Conservation (phyloP, 53 echinoderm and acorn worm species). For the Luidia sarsii region DNA sequence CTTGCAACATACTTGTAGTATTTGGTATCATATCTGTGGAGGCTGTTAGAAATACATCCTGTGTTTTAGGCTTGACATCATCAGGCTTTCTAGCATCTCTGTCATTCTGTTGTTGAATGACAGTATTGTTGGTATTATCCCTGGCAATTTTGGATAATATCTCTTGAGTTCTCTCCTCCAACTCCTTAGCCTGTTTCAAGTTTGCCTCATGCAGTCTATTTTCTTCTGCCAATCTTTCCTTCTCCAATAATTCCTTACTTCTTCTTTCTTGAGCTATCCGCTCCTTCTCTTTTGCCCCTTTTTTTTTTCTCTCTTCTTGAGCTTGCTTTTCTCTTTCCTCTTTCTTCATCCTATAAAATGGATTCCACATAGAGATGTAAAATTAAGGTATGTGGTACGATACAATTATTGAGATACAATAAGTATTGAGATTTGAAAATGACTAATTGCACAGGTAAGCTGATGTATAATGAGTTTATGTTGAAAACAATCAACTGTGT, state of each 20-base stretch:
- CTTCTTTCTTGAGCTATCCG: slow-evolving; percentile 37
- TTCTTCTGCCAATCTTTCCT: slow-evolving; percentile 51
- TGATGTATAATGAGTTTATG: too few relatives aligned
- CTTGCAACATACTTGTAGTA: too few relatives aligned
- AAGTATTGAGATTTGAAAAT: too few relatives aligned
- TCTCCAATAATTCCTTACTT: slow-evolving; percentile 52
- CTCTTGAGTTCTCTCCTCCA: slow-evolving; percentile 63
- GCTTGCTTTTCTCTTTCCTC: slow-evolving; percentile 21
- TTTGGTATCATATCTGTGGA: too few relatives aligned
- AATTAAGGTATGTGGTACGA: too few relatives aligned
- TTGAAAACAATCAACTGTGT: too few relatives aligned
- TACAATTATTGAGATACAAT: too few relatives aligned
- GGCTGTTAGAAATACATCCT: slow-evolving; percentile 56
- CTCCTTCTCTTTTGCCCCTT: slow-evolving; percentile 47
- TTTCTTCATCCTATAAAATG: slow-evolving; percentile 25
- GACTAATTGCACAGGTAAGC: too few relatives aligned
- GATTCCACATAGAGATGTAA: too few relatives aligned
- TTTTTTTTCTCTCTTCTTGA: slow-evolving; percentile 57
- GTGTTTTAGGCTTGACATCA: background rate
- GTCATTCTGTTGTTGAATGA: background rate
- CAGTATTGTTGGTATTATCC: background rate
- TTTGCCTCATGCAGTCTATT: slow-evolving; percentile 46
- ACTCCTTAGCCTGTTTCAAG: slow-evolving; percentile 43
- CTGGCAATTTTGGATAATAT: slow-evolving; percentile 64
- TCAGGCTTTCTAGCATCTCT: background rate